Base-by-base conservation (phyloP, 1,140 invertebrate species). In the Ooceraea biroi region DNA sequence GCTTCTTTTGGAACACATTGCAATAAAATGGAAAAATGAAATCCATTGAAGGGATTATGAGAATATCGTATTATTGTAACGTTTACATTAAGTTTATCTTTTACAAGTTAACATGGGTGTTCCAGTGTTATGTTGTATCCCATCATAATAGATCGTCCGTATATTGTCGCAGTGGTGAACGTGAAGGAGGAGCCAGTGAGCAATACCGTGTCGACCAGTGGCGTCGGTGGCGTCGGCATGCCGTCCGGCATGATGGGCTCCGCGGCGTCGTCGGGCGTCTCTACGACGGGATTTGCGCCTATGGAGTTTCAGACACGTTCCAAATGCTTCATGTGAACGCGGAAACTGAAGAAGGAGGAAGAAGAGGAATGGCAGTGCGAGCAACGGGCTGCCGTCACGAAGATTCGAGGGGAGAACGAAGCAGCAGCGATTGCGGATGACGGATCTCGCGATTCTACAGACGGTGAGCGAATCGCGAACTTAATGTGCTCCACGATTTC, bases 131-230 rank as follows among this genome's bases (percentile, higher is more conserved):
- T 8, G n/a, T 12, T 1, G 25, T 50, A 0, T 14, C 44, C 25
- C 8, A 50, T 25, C 22, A 10, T 17, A 36, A 14, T 68, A 50
- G 25, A 68, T 69, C 19, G 61, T 65, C 17, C 14, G 27, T 19
- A 41, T 1, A 65, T 12, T 83, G 30, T 90, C 86, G 0, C 69
- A 94, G 93, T 93, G 85, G 90, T 94, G n/a, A 91, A 89, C 78
- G 91, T 93, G 5, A 95, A 95, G 83, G 94, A 95, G 41, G 94
- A 94, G 41, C 93, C 94, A 1, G 91, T 91, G 4, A 92, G 73
- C 41, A 92, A 90, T 0, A 74, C 88, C 11, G 88, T 92, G 7
- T 89, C 92, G 0, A 83, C 91, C 3, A 91, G 90, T 46, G 86
- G 90, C 52, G 87, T 86, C 55, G 87, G 90, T 0, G 87, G 91